Conservation (phyloP, 2,113 vertebrate genomes). For the Chionodraco myersi region DNA sequence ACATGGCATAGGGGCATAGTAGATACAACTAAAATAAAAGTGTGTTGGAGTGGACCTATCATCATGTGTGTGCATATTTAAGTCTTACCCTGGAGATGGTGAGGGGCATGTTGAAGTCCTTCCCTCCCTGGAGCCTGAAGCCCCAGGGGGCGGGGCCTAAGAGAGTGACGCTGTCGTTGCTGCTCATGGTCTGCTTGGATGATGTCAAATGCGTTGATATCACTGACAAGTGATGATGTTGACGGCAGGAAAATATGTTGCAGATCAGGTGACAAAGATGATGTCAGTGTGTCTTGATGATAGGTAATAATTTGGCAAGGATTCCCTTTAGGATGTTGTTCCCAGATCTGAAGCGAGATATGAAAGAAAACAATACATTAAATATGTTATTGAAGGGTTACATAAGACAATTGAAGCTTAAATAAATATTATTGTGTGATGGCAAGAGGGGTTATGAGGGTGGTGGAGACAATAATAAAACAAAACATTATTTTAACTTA, state of each 20-base stretch:
- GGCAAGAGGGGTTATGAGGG: background rate
- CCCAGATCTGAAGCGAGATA: constrained; percentile 43
- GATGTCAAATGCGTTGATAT: constrained; percentile 19
- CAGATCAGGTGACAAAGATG: constrained; percentile 17
- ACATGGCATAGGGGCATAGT: background rate
- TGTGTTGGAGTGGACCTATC: background rate
- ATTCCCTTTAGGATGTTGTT: constrained; percentile 13
- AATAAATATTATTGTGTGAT: background rate
- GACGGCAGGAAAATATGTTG: constrained; percentile 1
- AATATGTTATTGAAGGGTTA: constrained; percentile 4
- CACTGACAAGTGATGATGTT: constrained; percentile 13
- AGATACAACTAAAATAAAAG: background rate
- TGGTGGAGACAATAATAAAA: background rate
- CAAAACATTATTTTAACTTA: background rate
- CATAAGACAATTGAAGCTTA: constrained; percentile 1
- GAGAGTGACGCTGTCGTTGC: constrained; percentile 92
- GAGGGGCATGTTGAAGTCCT: constrained; percentile 98
- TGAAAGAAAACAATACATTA: constrained; percentile 9
- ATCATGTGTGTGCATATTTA: constrained; percentile 11
- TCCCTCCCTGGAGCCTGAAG: constrained; percentile 97
- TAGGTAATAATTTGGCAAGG: background rate
- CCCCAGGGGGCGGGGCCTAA: constrained; percentile 95
- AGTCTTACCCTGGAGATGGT: constrained; percentile 94
- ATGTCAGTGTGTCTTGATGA: constrained; percentile 22
- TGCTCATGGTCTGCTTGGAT: constrained; percentile 86